A percentile compares a stretch with the other conserved stretches of the same genome.
Evolutionary conservation across 2,888 invertebrate genomes (phyloP).

Genomic region (Ariolimax columbianus): DNA sequence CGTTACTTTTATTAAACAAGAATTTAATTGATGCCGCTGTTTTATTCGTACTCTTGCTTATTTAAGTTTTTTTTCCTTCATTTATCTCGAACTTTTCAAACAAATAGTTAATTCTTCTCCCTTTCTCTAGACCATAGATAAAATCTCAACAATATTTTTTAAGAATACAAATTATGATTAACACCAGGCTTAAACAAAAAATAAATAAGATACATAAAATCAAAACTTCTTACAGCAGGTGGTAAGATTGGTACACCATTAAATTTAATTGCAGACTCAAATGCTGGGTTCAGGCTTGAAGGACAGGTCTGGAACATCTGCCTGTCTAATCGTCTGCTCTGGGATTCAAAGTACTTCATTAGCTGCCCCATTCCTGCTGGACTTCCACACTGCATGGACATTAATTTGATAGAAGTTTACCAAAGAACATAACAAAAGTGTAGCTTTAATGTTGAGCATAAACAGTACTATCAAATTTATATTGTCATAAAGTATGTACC

Average conservation of each 20-base stretch:
- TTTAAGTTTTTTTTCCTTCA: background rate
- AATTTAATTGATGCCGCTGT: background rate
- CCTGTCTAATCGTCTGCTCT: conserved; percentile 64
- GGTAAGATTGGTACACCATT: conserved; percentile 87
- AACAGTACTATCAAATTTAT: too few relatives aligned
- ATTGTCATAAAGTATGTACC: too few relatives aligned
- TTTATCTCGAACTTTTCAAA: too few relatives aligned
- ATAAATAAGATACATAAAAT: background rate
- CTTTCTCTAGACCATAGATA: background rate
- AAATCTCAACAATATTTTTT: background rate
- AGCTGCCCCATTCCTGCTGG: conserved; percentile 61
- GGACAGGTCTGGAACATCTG: conserved; percentile 34
- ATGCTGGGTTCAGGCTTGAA: conserved; percentile 55
- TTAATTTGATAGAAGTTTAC: background rate
- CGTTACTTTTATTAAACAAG: too few relatives aligned
- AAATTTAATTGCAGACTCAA: conserved; percentile 85
- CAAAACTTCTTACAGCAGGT: conserved; percentile 83
- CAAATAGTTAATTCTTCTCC: too few relatives aligned
- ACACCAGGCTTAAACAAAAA: background rate
- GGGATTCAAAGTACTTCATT: conserved; percentile 70
- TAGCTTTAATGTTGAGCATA: background rate
- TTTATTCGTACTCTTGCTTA: background rate
- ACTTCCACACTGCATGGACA: conserved; percentile 45
- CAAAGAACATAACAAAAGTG: background rate
- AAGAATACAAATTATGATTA: background rate